Evolutionary conservation across 2,797 vertebrate species (phyloP).

Genomic region (Melanotaenia maccullochi): DNA sequence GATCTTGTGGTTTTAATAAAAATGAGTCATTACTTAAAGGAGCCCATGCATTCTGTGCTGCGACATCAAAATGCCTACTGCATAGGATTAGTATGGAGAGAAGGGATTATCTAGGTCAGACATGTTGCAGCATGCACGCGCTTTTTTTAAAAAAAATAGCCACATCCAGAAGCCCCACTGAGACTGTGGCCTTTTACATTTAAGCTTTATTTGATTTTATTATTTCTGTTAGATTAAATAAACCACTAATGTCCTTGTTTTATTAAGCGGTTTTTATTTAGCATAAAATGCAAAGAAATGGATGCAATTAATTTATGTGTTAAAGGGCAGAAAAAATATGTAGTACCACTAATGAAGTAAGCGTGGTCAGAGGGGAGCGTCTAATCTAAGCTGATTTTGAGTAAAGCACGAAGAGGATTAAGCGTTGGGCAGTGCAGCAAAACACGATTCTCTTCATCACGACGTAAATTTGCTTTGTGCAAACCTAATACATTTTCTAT

Average conservation of each 20-base stretch:
- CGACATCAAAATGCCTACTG: conserved; percentile 40
- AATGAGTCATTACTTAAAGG: conserved; percentile 1
- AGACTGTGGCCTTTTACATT: not conserved
- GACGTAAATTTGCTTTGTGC: not conserved
- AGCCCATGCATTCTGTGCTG: conserved; percentile 34
- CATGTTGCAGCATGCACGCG: conserved; percentile 43
- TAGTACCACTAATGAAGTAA: not conserved
- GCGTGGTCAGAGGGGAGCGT: not conserved
- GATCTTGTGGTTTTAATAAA: not conserved
- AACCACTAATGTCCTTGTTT: not conserved
- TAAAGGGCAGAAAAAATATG: not conserved
- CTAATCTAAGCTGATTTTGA: conserved; percentile 39
- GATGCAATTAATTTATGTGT: not conserved
- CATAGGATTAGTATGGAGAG: conserved; percentile 50
- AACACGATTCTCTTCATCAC: not conserved
- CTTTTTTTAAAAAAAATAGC: conserved; percentile 3
- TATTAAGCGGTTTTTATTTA: not conserved
- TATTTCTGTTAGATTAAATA: not conserved
- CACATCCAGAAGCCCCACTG: conserved; percentile 12
- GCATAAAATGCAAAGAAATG: not conserved
- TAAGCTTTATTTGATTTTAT: not conserved
- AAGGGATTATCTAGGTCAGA: conserved; percentile 68
- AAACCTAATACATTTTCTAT: not conserved
- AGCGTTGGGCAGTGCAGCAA: conserved; percentile 11
- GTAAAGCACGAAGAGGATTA: conserved; percentile 36